These are phyloP conservation scores for Dysidea cf. avara DNA, from an alignment of 37 sponge, comb jelly and placozoan genomes.

Conservation along the genomic window DNA sequence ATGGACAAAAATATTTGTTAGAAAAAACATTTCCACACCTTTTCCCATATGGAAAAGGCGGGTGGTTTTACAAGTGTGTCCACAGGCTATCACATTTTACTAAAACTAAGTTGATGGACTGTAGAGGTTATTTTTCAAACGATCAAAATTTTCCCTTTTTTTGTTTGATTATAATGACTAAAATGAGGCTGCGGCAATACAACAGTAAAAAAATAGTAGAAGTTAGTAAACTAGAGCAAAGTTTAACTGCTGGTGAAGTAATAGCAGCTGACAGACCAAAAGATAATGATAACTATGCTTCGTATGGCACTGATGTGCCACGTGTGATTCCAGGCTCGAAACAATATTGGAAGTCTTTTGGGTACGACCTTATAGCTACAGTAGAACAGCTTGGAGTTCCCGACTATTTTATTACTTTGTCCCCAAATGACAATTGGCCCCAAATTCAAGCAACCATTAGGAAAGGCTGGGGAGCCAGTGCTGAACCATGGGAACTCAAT, in stretches of 20 bases:
- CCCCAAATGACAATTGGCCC: neutral
- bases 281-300: neutral
- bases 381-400: neutral
- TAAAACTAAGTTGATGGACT: neutral
- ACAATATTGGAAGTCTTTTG: too few relatives aligned
- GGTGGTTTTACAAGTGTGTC: neutral
- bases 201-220: too few relatives aligned
- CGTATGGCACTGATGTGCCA: neutral
- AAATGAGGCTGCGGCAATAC: neutral
- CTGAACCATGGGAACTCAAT: too few relatives aligned
- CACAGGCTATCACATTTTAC: neutral
- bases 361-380: too few relatives aligned
- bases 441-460: conserved; percentile 3
- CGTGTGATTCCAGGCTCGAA: too few relatives aligned
- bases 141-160: neutral
- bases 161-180: neutral
- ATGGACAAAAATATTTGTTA: neutral
- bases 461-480: too few relatives aligned
- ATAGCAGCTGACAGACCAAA: too few relatives aligned
- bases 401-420: conserved; percentile 1
- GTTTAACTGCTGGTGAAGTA: too few relatives aligned
- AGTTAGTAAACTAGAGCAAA: too few relatives aligned
- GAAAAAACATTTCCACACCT: neutral
- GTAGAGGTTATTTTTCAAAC: neutral
- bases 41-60: neutral